These are phyloP conservation scores for Megaceryle alcyon DNA, from an alignment of 2,797 vertebrate species.

Conservation along the genomic window DNA sequence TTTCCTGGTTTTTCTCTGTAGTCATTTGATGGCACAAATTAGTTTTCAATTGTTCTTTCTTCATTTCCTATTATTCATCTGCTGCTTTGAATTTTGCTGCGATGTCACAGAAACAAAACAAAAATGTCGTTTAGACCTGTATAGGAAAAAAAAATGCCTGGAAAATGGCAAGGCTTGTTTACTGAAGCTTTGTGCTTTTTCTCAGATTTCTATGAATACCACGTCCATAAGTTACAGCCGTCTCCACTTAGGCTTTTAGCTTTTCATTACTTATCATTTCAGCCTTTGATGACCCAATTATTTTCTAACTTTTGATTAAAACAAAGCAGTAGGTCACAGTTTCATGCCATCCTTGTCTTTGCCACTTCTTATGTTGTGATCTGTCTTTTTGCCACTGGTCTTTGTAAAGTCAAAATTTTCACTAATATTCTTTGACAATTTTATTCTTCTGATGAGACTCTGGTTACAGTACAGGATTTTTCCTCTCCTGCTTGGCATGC, in stretches of 20 bases:
- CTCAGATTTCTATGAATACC: neutral
- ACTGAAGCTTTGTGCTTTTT: neutral
- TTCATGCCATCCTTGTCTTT: neutral
- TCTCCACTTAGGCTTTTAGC: neutral
- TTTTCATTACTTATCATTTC: neutral
- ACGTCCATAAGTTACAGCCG: neutral
- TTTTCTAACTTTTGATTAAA: slow-evolving; percentile 3
- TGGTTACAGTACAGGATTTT: neutral
- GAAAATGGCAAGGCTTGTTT: neutral
- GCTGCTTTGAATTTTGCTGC: slow-evolving; percentile 48
- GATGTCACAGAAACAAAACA: slow-evolving; percentile 22
- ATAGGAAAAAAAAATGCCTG: neutral
- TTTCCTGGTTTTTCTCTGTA: neutral
- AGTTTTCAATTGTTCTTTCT: slow-evolving; percentile 41
- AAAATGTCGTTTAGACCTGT: slow-evolving; percentile 9
- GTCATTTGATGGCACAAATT: slow-evolving; percentile 35
- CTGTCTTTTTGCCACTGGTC: neutral
- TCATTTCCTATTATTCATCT: slow-evolving; percentile 23
- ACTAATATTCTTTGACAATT: neutral
- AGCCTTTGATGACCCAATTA: slow-evolving; percentile 22
- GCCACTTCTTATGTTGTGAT: neutral
- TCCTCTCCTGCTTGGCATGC: neutral
- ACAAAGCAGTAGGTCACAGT: neutral
- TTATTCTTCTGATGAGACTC: neutral
- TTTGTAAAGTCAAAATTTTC: neutral